These are phyloP conservation scores for Pseudois nayaur DNA, from an alignment of 2,113 vertebrate species.

Conservation along the genomic window DNA sequence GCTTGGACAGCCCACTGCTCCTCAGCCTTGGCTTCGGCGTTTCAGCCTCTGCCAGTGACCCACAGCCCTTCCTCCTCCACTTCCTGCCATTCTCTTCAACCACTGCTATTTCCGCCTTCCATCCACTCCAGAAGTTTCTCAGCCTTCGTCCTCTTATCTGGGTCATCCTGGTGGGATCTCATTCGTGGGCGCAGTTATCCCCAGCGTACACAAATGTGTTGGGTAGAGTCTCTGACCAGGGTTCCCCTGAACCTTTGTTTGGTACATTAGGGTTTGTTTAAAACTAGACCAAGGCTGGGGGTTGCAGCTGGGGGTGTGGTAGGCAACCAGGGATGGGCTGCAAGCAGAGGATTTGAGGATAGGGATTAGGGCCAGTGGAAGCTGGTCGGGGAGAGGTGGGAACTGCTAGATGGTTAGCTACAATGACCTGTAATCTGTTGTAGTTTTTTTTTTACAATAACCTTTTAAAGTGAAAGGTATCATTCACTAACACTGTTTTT, in stretches of 20 bases:
- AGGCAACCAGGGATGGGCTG: neutral
- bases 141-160: neutral
- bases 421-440: neutral
- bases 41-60: neutral
- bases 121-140: neutral
- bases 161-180: neutral
- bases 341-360: neutral
- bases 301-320: neutral
- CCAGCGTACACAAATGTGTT: neutral
- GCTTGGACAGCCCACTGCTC: neutral
- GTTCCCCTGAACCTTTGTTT: neutral
- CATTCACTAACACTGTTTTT: neutral
- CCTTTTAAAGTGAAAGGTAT: neutral
- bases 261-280: neutral
- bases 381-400: neutral
- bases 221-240: neutral
- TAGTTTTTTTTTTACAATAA: neutral
- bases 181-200: neutral
- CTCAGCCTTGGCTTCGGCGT: neutral
- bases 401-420: neutral
- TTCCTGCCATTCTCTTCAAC: neutral
- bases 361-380: neutral
- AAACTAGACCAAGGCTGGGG: neutral
- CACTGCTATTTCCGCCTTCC: neutral
- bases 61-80: neutral